A percentile compares a stretch with the other conserved stretches of the same genome.
phyloP scores from a whole-genome alignment of 1,140 invertebrate species.

The Drosophila bipectinata region DNA sequence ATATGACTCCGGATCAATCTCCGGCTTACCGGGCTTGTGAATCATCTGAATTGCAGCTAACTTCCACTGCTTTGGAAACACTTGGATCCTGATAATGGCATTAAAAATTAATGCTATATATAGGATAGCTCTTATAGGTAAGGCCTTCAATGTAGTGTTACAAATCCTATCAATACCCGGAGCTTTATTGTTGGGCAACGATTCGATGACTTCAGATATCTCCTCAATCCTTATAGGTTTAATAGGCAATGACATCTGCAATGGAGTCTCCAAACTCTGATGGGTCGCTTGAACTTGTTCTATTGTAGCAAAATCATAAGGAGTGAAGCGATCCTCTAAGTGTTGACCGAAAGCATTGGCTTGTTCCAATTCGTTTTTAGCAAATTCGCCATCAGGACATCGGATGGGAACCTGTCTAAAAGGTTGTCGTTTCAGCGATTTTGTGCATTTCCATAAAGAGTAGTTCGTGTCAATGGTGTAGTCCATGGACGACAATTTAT shows the following conservation, averaged over 20 bases:
- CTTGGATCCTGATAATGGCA: slow-evolving; percentile 2
- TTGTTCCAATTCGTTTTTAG: slow-evolving; percentile 2
- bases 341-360: slow-evolving; percentile 8
- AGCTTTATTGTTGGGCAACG: slow-evolving; percentile 2
- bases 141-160: slow-evolving; percentile 1
- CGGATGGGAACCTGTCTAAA: neutral
- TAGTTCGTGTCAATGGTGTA: slow-evolving; percentile 24
- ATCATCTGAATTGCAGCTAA: neutral
- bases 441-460: slow-evolving; percentile 21
- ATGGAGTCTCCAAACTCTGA: no score
- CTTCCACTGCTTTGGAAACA: slow-evolving; percentile 10
- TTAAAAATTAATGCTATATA: slow-evolving; percentile 16
- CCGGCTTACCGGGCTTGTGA: neutral
- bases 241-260: no score
- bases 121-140: neutral
- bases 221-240: neutral
- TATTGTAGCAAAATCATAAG: neutral
- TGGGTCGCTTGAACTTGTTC: neutral
- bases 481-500: slow-evolving; percentile 24
- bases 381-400: slow-evolving; percentile 2
- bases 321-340: neutral
- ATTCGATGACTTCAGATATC: slow-evolving; percentile 5
- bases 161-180: slow-evolving; percentile 5
- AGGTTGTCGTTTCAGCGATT: neutral
- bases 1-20: neutral